phyloP scores from a whole-genome alignment of 1,140 invertebrate genomes.

The Phortica variegata region DNA sequence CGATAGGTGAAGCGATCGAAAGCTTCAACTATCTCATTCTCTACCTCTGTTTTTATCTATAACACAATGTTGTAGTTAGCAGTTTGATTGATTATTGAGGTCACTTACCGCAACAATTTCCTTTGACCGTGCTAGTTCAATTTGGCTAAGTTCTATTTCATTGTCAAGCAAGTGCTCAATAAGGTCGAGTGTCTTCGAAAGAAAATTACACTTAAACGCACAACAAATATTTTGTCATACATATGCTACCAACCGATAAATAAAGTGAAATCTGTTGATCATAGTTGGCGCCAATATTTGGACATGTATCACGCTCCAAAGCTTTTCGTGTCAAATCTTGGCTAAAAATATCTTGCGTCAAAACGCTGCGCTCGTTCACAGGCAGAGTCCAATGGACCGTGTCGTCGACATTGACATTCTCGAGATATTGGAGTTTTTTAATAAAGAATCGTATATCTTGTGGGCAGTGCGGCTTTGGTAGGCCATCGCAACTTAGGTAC shows the following conservation, averaged over 20 bases:
- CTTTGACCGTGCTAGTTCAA: slow-evolving; percentile 1
- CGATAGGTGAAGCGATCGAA: slow-evolving; percentile 43
- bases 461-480: slow-evolving; percentile 33
- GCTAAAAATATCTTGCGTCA: slow-evolving; percentile 29
- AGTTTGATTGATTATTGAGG: background rate
- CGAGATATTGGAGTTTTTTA: slow-evolving; percentile 18
- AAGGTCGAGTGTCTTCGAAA: slow-evolving; percentile 13
- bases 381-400: slow-evolving; percentile 34
- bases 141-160: slow-evolving; percentile 20
- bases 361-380: slow-evolving; percentile 31
- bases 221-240: no score
- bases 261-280: slow-evolving; percentile 16
- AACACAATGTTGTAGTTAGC: background rate
- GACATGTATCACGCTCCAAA: slow-evolving; percentile 6
- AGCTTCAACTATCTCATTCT: slow-evolving; percentile 15
- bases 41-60: slow-evolving; percentile 4
- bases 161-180: slow-evolving; percentile 36
- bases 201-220: no score
- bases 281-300: slow-evolving; percentile 21
- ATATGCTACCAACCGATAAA: no score
- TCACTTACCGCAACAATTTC: slow-evolving; percentile 25
- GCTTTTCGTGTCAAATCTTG: slow-evolving; percentile 21
- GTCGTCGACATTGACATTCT: slow-evolving; percentile 9
- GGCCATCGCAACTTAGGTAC: slow-evolving; percentile 32
- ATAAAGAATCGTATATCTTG: slow-evolving; percentile 37